Evolutionary conservation across 2,888 invertebrate species (phyloP).

Genomic region (Apodemia hepburni): DNA sequence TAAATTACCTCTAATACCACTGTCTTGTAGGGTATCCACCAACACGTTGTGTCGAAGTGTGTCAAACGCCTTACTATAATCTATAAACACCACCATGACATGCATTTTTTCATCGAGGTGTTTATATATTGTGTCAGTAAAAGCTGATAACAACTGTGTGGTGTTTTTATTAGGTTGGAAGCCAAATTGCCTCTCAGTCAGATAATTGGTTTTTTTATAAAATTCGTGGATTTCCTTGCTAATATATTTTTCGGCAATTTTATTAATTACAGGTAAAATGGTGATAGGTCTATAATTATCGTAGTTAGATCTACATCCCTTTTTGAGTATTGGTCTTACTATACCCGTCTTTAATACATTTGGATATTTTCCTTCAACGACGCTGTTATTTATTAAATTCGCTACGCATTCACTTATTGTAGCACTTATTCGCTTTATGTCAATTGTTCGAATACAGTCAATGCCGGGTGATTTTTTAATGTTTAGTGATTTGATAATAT

Average conservation of each 20-base stretch:
- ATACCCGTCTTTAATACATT: constrained; percentile 24
- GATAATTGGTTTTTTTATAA: constrained; percentile 18
- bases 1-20: constrained; percentile 29
- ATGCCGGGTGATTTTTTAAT: constrained; percentile 16
- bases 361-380: constrained; percentile 22
- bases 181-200: constrained; percentile 23
- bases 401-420: not conserved
- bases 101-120: constrained; percentile 26
- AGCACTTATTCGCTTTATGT: constrained; percentile 20
- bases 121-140: constrained; percentile 22
- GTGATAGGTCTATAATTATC: constrained; percentile 30
- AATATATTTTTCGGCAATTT: constrained; percentile 28
- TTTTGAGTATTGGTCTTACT: constrained; percentile 29
- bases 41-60: constrained; percentile 26
- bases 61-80: constrained; percentile 31
- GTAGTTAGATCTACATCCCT: constrained; percentile 17
- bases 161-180: constrained; percentile 26
- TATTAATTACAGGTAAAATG: constrained; percentile 24
- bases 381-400: constrained; percentile 24
- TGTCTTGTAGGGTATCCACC: constrained; percentile 20
- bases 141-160: constrained; percentile 27
- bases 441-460: constrained; percentile 22
- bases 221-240: constrained; percentile 19
- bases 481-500: not conserved
- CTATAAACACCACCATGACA: constrained; percentile 28